phyloP scores from a whole-genome alignment of 2,888 invertebrate genomes.

The Ypsolopha scabrella region DNA sequence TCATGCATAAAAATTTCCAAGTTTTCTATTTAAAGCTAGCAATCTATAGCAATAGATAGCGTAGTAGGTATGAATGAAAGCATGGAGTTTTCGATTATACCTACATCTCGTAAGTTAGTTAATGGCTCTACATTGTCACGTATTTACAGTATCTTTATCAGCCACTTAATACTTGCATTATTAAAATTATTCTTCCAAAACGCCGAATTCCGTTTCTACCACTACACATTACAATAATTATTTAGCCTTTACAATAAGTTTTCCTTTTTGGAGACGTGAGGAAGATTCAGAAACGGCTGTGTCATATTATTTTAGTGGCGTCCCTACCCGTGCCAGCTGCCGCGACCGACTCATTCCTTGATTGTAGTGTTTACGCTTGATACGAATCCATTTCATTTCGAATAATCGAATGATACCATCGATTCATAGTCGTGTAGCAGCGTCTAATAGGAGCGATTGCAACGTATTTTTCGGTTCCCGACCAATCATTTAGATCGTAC shows the following conservation, averaged over 20 bases:
- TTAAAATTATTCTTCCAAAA: neutral
- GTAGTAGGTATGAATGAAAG: too few relatives aligned
- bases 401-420: slow-evolving; percentile 57
- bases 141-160: too few relatives aligned
- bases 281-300: slow-evolving; percentile 62
- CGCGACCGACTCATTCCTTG: slow-evolving; percentile 29
- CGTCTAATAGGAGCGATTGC: slow-evolving; percentile 58
- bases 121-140: too few relatives aligned
- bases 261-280: slow-evolving; percentile 48
- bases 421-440: slow-evolving; percentile 50
- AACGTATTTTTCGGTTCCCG: slow-evolving; percentile 57
- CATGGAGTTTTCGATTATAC: too few relatives aligned
- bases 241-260: slow-evolving; percentile 42
- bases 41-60: too few relatives aligned
- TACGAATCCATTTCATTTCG: slow-evolving; percentile 59
- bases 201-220: slow-evolving; percentile 25
- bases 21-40: too few relatives aligned
- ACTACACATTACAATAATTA: slow-evolving; percentile 39
- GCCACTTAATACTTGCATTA: too few relatives aligned
- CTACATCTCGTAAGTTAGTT: too few relatives aligned
- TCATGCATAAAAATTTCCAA: too few relatives aligned
- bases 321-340: slow-evolving; percentile 62
- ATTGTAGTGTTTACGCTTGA: slow-evolving; percentile 64
- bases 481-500: slow-evolving; percentile 60
- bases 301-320: slow-evolving; percentile 70